Base-by-base conservation (phyloP, 2,113 vertebrate genomes). In the Platichthys stellatus region DNA sequence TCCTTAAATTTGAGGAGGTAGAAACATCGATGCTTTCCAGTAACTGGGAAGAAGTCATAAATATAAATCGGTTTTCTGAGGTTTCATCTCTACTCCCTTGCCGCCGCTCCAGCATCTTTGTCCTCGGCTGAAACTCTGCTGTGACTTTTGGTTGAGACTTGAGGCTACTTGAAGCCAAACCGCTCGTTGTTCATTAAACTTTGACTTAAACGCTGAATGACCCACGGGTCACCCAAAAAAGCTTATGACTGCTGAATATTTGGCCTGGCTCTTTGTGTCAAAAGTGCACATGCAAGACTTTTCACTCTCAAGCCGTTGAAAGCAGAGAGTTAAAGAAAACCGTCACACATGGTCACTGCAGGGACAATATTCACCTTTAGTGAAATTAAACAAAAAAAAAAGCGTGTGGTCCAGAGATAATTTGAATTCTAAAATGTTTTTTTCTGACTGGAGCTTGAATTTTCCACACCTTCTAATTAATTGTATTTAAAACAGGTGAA, bases 161-260 rank as follows among this genome's bases (percentile, higher is more conserved):
- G 40, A 11, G 26, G 24, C 17, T 94, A 92, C 95, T 94, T 89
- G 87, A 95, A 94, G 89, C 71, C 93, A 94, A 97, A 97, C 94
- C 93, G 92, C 94, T 95, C 95, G 96, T 98, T 97, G 97, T 98
- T 99, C 97, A 98, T 98, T 99, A 99, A 99, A 97, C 93, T 97
- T 96, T 96, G 96, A 95, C 96, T 97, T 97, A 97, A 51, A 96
- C 94, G 96, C 95, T 82, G 85, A 87, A 72, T 80, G 89, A 98
- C 97, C 95, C 95, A 95, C 95, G 97, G 98, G 98, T 99, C 98
- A 98, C 91, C 92, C 90, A 95, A 96, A 90, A 97, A 97, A 95
- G 97, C 96, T 98, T 99, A 98, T 95, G 96, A 93, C 93, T 96
- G 94, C 92, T 94, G 95, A 94, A 96, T 96, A 94, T 96, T 93